Conservation (phyloP, 1,140 invertebrate species). For the Dermatophagoides farinae region DNA sequence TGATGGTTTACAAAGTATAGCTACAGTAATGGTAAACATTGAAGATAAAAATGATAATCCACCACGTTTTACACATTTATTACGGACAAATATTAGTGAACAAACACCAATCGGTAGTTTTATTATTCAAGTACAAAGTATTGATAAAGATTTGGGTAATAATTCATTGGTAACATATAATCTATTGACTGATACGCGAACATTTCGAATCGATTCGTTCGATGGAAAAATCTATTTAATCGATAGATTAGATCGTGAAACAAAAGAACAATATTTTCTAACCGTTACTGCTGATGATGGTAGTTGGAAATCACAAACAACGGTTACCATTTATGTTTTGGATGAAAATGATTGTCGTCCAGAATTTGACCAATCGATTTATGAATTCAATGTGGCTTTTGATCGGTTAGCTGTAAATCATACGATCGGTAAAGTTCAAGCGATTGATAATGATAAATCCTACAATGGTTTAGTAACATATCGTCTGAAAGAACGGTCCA, state of each 20-base stretch:
- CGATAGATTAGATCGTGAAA: conserved; percentile 59
- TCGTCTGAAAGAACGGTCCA: conserved; percentile 64
- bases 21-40: conserved; percentile 48
- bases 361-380: conserved; percentile 63
- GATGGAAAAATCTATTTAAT: conserved; percentile 78
- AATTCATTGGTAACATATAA: conserved; percentile 56
- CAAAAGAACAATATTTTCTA: conserved; percentile 69
- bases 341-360: conserved; percentile 87
- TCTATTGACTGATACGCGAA: conserved; percentile 65
- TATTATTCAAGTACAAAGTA: conserved; percentile 73
- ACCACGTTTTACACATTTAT: conserved; percentile 70
- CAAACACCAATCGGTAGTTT: conserved; percentile 78
- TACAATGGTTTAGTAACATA: conserved; percentile 86
- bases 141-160: conserved; percentile 49
- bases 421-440: conserved; percentile 67
- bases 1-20: conserved; percentile 44
- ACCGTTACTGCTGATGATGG: conserved; percentile 69
- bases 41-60: conserved; percentile 86
- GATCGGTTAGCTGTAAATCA: conserved; percentile 29
- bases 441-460: conserved; percentile 70
- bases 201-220: conserved; percentile 59
- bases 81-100: conserved; percentile 84
- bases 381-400: conserved; percentile 76
- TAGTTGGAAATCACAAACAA: conserved; percentile 66
- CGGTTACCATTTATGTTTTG: conserved; percentile 72